Evolutionary conservation across 2,113 vertebrate species (phyloP), one percentile per base, ranked within the genome.

Genomic region (Coregonus clupeaformis): DNA sequence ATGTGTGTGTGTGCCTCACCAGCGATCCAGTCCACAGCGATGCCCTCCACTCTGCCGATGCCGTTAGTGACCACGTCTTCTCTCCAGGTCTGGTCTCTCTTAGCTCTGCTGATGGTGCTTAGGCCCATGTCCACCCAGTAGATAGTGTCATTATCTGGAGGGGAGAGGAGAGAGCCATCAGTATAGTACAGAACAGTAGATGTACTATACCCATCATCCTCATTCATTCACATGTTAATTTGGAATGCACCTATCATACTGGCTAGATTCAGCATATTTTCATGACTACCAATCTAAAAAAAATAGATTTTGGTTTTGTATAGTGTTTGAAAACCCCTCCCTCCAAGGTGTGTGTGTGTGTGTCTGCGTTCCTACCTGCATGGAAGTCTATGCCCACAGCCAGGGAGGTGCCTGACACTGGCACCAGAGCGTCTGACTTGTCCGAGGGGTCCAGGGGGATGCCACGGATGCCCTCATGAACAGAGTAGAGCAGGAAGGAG

Each of bases 61-160:
- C 97, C 97, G 0, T 99, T 98, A 83, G 97, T 99, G 76, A 99
- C 95, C 59, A 98, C 96, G 0, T 99, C 97, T 82, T 98, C 97
- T 0, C 97, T 92, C 97, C 97, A 98, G 0, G 97, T 98, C 92
- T 99, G 97, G 87, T 98, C 97, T 72, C 97, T 79, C 86, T 99
- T 99, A 83, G 97, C 97, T 42, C 97, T 89, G 85, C 96, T 99
- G 84, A 99, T 98, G 85, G 96, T 98, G 90, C 96, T 98, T 67
- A 98, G 89, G 4, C 97, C 96, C 97, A 98, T 98, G 87, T 97
- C 96, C 86, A 98, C 97, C 97, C 97, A 99, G 89, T 99, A 98
- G 75, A 98, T 99, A 0, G 97, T 99, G 89, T 99, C 97, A 0
- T 99, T 99, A 75, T 98, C 97, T 99, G 88, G 63, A 66, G 57